Evolutionary conservation across 2,888 invertebrate genomes (phyloP).

Genomic region (Oeneis ivallda): DNA sequence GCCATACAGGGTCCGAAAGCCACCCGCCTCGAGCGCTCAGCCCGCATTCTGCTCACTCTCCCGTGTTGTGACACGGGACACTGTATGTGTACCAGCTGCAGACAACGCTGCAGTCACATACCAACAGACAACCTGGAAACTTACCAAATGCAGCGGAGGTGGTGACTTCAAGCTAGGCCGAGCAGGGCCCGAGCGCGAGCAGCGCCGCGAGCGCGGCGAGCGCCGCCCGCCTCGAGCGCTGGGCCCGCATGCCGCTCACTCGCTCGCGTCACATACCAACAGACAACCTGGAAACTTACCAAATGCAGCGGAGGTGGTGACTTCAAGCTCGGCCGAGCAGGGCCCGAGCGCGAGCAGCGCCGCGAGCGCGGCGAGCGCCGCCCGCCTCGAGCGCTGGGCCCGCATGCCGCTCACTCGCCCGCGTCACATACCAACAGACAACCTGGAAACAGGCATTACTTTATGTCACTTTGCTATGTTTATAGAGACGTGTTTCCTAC

Average conservation of each 20-base stretch:
- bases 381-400: constrained; percentile 68
- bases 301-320: constrained; percentile 46
- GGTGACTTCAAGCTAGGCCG: constrained; percentile 44
- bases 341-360: constrained; percentile 59
- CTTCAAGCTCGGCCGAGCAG: constrained; percentile 51
- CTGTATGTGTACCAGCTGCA: too few species aligned
- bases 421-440: constrained; percentile 71
- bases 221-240: constrained; percentile 38
- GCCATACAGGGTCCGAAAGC: constrained; percentile 55
- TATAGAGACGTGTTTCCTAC: too few species aligned
- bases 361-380: constrained; percentile 69
- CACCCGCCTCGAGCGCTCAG: constrained; percentile 66
- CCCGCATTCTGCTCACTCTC: constrained; percentile 69
- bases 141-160: too few species aligned
- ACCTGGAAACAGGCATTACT: constrained; percentile 47
- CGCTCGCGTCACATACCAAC: constrained; percentile 56
- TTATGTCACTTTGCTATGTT: neutral
- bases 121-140: too few species aligned
- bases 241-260: neutral
- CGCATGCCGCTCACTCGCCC: constrained; percentile 69
- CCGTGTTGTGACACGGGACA: too few species aligned
- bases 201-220: constrained; percentile 71
- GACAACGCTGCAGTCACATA: too few species aligned
- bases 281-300: constrained; percentile 37
- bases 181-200: constrained; percentile 40